Evolutionary conservation across 1,140 invertebrate genomes (phyloP), one percentile per base, ranked within the genome.

Genomic region (Drosophila sulfurigaster): DNA sequence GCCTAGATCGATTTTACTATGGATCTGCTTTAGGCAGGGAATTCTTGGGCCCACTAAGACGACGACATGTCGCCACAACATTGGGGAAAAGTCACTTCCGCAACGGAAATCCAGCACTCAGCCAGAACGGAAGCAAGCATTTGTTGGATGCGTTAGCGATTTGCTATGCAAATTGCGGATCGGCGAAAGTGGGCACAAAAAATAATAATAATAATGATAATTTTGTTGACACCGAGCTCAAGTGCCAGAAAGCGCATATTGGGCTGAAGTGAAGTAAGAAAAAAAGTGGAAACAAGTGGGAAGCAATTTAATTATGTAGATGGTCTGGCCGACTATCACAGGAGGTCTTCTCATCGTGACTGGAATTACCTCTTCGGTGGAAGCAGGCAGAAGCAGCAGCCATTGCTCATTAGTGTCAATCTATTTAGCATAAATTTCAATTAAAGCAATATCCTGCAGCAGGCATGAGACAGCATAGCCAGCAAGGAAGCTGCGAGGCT

Each of bases 371-470:
- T 48, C 8, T 13, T n/a, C 41, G 51, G 66, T 49, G 5, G 49
- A 1, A 56, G 30, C 54, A 25, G 30, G 45, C 16, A 43, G 32
- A 10, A 30, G 67, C 28, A 76, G 77, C 78, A 81, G 85, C 85
- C 78, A 89, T 81, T 73, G 85, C 83, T 88, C 83, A 88, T 88
- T 88, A 88, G 83, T 88, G 83, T 88, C 83, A 88, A 88, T 88
- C 83, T 88, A 88, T 89, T 88, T 88, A 89, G 83, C 83, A 88
- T 88, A 88, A 88, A 89, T 88, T 88, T 88, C 83, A 88, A 88
- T 88, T 88, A 89, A 88, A 88, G 85, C 85, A 79, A 88, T 88
- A 88, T 89, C 81, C 85, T 81, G 81, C 75, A 88, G 83, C 81
- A 73, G 68, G 54, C 69, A 66, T 45, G 5, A 58, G n/a, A 16